Evolutionary conservation across 2,888 invertebrate genomes (phyloP).

Genomic region (Hypomecis punctinalis): DNA sequence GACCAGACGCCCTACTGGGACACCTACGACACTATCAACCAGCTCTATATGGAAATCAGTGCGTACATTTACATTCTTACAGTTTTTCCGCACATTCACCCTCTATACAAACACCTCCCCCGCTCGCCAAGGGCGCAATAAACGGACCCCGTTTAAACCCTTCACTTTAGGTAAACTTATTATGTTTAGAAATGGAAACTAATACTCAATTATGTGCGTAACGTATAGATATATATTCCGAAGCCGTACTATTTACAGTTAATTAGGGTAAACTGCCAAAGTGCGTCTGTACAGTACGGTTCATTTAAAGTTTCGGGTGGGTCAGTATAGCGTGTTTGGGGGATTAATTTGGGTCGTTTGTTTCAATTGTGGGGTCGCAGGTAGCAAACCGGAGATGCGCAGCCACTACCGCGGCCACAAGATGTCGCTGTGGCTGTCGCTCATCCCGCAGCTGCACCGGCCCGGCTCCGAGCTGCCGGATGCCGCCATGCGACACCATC

Average conservation of each 20-base stretch:
- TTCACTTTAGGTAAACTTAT: conserved; percentile 26
- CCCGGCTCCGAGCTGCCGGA: conserved; percentile 91
- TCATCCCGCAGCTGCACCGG: conserved; percentile 95
- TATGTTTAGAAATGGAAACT: conserved; percentile 29
- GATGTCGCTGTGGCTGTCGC: conserved; percentile 96
- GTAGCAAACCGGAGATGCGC: conserved; percentile 90
- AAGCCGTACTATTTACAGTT: conserved; percentile 35
- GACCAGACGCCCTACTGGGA: conserved; percentile 92
- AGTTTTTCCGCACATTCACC: conserved; percentile 34
- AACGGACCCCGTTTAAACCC: conserved; percentile 30
- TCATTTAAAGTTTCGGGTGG: conserved; percentile 64
- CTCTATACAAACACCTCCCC: conserved; percentile 27
- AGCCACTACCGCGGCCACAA: conserved; percentile 98
- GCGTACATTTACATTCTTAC: conserved; percentile 59
- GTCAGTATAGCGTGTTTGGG: conserved; percentile 43
- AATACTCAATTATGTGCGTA: conserved; percentile 27
- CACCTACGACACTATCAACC: conserved; percentile 95
- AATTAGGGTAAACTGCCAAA: conserved; percentile 34
- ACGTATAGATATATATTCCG: conserved; percentile 28
- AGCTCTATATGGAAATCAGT: conserved; percentile 93
- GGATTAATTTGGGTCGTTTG: conserved; percentile 55
- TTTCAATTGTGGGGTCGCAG: conserved; percentile 74
- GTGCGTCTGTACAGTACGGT: conserved; percentile 33
- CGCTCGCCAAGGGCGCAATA: conserved; percentile 27
- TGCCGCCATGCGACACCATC: conserved; percentile 94